Evolutionary conservation across 2,113 vertebrate genomes (phyloP).

Genomic region (Xiphias gladius): DNA sequence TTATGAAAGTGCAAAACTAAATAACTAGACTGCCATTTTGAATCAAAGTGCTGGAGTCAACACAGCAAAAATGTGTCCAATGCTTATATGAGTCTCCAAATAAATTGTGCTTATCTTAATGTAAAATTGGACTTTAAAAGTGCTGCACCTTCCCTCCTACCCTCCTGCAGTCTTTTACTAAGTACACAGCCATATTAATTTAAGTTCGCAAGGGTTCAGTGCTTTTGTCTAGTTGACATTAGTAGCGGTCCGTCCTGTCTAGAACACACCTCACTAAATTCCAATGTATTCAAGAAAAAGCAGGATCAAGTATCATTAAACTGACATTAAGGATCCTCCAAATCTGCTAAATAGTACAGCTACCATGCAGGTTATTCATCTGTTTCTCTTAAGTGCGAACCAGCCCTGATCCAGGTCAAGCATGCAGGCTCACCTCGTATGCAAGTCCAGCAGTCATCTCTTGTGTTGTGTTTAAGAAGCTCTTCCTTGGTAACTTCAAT

Average conservation of each 20-base stretch:
- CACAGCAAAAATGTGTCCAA: too few relatives aligned
- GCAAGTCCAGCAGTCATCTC: conserved; percentile 96
- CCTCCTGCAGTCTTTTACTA: background rate
- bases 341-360: background rate
- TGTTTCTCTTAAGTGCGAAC: background rate
- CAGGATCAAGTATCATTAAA: conserved; percentile 1
- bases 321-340: conserved; percentile 8
- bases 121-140: too few relatives aligned
- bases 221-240: background rate
- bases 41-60: too few relatives aligned
- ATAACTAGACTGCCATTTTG: too few relatives aligned
- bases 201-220: background rate
- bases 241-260: background rate
- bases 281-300: background rate
- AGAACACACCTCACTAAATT: background rate
- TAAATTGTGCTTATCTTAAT: too few relatives aligned
- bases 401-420: background rate
- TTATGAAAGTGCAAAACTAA: too few relatives aligned
- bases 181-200: background rate
- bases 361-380: background rate
- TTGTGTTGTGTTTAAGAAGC: conserved; percentile 91
- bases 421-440: conserved; percentile 88
- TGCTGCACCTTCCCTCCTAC: too few relatives aligned
- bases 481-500: conserved; percentile 94
- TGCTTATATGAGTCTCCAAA: too few relatives aligned